Conservation (phyloP, 2,888 invertebrate species). For the Notocelia uddmanniana region DNA sequence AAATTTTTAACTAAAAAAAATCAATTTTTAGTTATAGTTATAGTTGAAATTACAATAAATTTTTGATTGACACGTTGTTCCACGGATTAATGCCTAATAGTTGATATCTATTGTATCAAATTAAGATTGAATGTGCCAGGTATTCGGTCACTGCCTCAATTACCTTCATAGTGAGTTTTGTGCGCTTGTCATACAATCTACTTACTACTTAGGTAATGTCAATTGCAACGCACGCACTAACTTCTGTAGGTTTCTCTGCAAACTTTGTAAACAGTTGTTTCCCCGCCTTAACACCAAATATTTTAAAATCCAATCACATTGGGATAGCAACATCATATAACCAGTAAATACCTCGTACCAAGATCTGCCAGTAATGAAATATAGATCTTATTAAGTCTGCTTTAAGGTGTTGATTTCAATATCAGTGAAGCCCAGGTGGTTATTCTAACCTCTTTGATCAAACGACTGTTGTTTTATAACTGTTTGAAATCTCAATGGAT, state of each 20-base stretch:
- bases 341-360: not conserved
- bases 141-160: too few relatives aligned
- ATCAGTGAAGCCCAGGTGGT: slow-evolving; percentile 7
- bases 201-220: too few relatives aligned
- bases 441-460: slow-evolving; percentile 30
- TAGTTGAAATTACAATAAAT: too few relatives aligned
- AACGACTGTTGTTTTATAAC: slow-evolving; percentile 8
- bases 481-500: slow-evolving; percentile 16
- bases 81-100: too few relatives aligned
- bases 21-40: too few relatives aligned
- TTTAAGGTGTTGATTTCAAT: slow-evolving; percentile 1
- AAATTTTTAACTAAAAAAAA: too few relatives aligned
- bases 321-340: slow-evolving; percentile 8
- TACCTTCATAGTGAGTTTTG: too few relatives aligned
- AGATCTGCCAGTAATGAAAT: not conserved
- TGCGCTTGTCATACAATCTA: too few relatives aligned
- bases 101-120: too few relatives aligned
- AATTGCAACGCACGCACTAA: too few relatives aligned
- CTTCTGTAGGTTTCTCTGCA: not conserved
- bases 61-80: too few relatives aligned
- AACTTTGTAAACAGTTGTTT: not conserved
- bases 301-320: not conserved
- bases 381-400: not conserved
- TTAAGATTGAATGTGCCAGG: too few relatives aligned
- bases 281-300: not conserved